Evolutionary conservation across 2,888 invertebrate species (phyloP).

Genomic region (Watsonalla cultraria): DNA sequence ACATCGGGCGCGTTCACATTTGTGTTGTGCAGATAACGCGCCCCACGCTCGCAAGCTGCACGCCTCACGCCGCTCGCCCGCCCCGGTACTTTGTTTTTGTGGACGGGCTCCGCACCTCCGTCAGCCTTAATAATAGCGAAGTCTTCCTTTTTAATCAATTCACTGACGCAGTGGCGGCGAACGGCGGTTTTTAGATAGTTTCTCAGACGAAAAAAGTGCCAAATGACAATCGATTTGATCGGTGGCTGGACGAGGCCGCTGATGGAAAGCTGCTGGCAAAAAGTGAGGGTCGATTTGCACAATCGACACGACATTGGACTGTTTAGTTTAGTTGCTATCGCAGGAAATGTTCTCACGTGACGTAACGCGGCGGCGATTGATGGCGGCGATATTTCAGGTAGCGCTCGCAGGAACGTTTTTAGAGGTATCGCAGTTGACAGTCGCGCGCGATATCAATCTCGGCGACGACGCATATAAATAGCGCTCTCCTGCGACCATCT

Average conservation of each 20-base stretch:
- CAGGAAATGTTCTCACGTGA: conserved; percentile 1
- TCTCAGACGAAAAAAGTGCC: conserved; percentile 5
- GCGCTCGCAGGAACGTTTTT: neutral
- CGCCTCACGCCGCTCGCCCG: neutral
- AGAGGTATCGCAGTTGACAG: neutral
- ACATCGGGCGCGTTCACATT: conserved; percentile 13
- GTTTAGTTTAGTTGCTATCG: conserved; percentile 8
- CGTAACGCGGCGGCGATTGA: conserved; percentile 4
- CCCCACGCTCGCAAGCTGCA: neutral
- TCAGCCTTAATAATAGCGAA: neutral
- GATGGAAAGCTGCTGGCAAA: conserved; percentile 20
- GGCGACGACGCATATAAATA: conserved; percentile 11
- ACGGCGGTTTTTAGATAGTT: conserved; percentile 7
- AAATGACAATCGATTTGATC: conserved; percentile 15
- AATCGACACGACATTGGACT: conserved; percentile 8
- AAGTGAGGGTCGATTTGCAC: conserved; percentile 22
- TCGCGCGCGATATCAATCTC: conserved; percentile 1
- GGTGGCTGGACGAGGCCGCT: conserved; percentile 10
- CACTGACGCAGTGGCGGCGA: conserved; percentile 4
- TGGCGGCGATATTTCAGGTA: conserved; percentile 4
- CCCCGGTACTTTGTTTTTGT: conserved; percentile 15
- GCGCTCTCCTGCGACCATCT: conserved; percentile 15
- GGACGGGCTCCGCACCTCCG: neutral
- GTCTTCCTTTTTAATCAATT: conserved; percentile 6
- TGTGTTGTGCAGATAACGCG: conserved; percentile 2